A percentile compares a stretch with the other conserved stretches of the same genome.
These are phyloP conservation scores for Sus cebifrons DNA, from an alignment of 2,797 vertebrate genomes.

Conservation along the genomic window DNA sequence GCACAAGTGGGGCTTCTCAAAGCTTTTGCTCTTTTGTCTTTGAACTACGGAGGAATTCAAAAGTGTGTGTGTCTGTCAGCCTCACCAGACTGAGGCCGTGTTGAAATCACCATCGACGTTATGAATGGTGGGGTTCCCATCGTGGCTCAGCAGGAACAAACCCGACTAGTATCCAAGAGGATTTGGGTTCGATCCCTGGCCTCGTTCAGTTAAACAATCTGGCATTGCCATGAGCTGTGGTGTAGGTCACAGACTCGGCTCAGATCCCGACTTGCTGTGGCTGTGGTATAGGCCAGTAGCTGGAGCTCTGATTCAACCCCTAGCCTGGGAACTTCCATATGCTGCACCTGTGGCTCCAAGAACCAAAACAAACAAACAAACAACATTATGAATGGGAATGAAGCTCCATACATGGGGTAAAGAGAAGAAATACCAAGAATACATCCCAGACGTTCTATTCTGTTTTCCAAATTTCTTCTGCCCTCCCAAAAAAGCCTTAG, in stretches of 20 bases:
- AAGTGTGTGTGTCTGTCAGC: background rate
- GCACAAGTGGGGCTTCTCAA: background rate
- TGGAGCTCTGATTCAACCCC: no score
- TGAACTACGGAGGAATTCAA: constrained; percentile 33
- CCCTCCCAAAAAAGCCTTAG: background rate
- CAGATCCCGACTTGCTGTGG: no score
- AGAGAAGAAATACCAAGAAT: background rate
- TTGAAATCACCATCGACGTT: constrained; percentile 23
- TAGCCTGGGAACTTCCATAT: no score
- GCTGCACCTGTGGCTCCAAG: no score
- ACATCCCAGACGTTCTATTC: background rate
- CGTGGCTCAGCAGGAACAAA: no score
- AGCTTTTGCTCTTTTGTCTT: background rate
- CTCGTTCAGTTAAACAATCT: no score
- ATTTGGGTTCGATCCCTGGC: no score
- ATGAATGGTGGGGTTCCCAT: background rate
- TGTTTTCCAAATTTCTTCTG: background rate
- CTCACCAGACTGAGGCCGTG: background rate
- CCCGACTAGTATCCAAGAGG: no score
- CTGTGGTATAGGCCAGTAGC: no score
- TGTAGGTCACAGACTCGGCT: no score
- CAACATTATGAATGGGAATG: background rate
- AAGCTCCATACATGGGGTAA: background rate
- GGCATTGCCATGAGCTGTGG: no score
- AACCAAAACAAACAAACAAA: no score